Evolutionary conservation across 2,888 invertebrate species (phyloP), one percentile per base, ranked within the genome.

Genomic region (Machimus atricapillus): DNA sequence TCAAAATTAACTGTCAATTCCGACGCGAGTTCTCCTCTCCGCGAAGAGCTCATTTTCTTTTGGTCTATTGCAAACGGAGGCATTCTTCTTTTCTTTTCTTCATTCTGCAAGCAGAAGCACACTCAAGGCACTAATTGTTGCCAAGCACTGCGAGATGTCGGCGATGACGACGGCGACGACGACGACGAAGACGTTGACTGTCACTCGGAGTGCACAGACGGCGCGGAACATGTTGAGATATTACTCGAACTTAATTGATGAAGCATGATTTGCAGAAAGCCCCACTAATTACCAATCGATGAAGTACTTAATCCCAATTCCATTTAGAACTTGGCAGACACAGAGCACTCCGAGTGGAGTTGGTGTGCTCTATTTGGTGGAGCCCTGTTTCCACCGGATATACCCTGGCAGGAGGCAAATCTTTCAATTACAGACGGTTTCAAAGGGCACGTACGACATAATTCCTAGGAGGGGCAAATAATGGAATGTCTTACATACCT

Each of bases 181-280:
- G 58, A 6, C 58, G 58, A 19, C 66, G 66, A 19, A 66, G 27
- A 66, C 66, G 66, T 66, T 27, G 66, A 66, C 66, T 66, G 23
- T 66, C 66, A 27, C 12, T 66, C 66, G n/a, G 16, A 52, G n/a
- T 52, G 52, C 19, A 52, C n/a, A 19, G 52, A 4, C 52, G 52
- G 16, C 58, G 9, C 27, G 19, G 66, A 66, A 27, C 66, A 66
- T 78, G 40, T 43, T 46, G 23, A 27, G 58, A 58, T 58, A 66
- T 82, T 19, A 66, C 82, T 82, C 34, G 37, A 66, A 58, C 23
- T 82, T 58, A 82, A 82, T 82, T 34, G 66, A 82, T 37, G 58
- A 37, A 58, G 82, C 82, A 82, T 82, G 82, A 82, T 82, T 82
- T 82, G 82, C 82, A 58, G 82, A 82, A 82, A 82, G 66, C 82